Percentiles rank a stretch among this genome's conserved stretches.
Evolutionary conservation across 2,113 vertebrate species (phyloP).

Genomic region (Myotis lucifugus): DNA sequence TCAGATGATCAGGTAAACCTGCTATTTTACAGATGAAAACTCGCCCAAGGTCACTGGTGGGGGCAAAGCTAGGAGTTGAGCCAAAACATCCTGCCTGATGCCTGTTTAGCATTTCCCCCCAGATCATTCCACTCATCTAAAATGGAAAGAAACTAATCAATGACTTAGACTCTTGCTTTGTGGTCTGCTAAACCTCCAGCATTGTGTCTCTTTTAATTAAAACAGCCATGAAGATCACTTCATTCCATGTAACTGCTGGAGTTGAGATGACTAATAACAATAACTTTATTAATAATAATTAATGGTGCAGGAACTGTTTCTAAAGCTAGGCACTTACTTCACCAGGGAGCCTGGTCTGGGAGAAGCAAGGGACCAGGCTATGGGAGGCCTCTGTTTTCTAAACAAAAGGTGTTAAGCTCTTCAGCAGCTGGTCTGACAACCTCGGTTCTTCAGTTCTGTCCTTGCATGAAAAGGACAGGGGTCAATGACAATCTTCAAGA

Average conservation of each 20-base stretch:
- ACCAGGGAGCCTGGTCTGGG: neutral
- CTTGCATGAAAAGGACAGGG: neutral
- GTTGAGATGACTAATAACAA: neutral
- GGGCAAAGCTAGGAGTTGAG: neutral
- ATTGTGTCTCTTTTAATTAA: neutral
- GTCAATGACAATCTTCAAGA: neutral
- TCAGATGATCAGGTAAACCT: neutral
- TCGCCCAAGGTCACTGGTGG: neutral
- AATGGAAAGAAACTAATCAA: neutral
- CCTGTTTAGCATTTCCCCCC: neutral
- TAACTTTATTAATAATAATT: neutral
- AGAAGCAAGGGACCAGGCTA: neutral
- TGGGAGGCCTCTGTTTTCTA: neutral
- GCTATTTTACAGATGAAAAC: neutral
- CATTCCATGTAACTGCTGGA: neutral
- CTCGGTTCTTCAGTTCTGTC: neutral
- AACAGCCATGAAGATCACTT: neutral
- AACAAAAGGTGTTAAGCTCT: neutral
- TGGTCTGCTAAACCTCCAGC: neutral
- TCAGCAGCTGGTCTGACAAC: neutral
- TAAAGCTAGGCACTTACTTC: constrained; percentile 16
- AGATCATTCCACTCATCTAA: neutral
- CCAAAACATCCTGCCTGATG: neutral
- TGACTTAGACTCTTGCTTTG: neutral
- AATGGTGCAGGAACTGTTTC: constrained; percentile 1